These are phyloP conservation scores for Punctoribates punctum DNA, from an alignment of 2,888 invertebrate genomes.

Conservation along the genomic window DNA sequence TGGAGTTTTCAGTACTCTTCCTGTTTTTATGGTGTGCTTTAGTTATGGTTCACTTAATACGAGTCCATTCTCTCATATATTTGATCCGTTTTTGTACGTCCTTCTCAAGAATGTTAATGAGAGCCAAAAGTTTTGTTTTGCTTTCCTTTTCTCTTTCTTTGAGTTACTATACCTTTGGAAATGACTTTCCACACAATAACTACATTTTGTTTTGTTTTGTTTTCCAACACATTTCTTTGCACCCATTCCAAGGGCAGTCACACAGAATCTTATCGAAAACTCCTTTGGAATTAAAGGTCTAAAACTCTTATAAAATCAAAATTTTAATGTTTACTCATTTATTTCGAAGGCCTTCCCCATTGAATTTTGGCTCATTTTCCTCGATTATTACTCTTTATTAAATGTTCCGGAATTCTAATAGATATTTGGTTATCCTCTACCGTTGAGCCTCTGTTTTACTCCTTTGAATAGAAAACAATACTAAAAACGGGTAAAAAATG, in stretches of 20 bases:
- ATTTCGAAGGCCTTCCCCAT: too few species aligned
- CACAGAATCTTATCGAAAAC: neutral
- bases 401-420: too few species aligned
- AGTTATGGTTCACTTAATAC: neutral
- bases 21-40: neutral
- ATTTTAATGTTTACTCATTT: too few species aligned
- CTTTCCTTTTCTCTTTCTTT: neutral
- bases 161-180: neutral
- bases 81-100: neutral
- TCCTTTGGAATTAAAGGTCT: too few species aligned
- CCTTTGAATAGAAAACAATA: neutral
- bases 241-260: neutral
- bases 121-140: neutral
- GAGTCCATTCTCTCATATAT: neutral
- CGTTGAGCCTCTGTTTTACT: neutral
- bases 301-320: too few species aligned
- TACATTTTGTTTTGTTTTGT: neutral
- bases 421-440: too few species aligned
- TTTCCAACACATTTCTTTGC: neutral
- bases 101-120: constrained; percentile 17
- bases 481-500: neutral
- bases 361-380: too few species aligned
- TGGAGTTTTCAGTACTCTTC: neutral
- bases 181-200: constrained; percentile 5
- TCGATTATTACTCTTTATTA: too few species aligned